Base-by-base conservation (phyloP, 2,113 vertebrate genomes). In the Castor canadensis region DNA sequence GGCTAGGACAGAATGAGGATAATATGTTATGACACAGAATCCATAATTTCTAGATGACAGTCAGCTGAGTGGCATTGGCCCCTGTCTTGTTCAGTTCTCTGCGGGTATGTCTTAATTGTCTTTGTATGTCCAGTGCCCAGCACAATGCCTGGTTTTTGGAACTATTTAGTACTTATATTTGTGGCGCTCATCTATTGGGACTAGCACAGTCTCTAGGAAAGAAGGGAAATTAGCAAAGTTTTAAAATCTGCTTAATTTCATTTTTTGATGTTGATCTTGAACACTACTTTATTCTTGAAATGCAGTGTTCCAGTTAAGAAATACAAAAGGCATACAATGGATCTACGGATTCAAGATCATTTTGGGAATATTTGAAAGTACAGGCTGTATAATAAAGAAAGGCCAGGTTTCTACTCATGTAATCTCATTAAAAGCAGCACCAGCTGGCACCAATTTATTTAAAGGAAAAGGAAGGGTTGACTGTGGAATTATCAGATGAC, bases 381-480 rank as follows among this genome's bases (percentile, higher is more conserved):
- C 10, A 54, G 9, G 56, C 19, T 28, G 17, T 64, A 3, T 35
- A 71, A 26, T 38, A 91, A 96, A 81, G 62, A 45, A 91, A 91
- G 62, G 4, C n/a, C n/a, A 45, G 26, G 3, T 52, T 87, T 95
- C 85, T 96, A 60, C n/a, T 73, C 26, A 85, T 45, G 67, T 84
- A 81, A 73, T 96, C 56, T 76, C 38, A 67, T 87, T 92, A 87
- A 93, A 96, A 94, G 54, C 69, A 83, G 22, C 32, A 96, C 40
- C 81, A 87, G 40, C 26, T 67, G 58, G 17, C 76, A 87, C 38
- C 15, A 24, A 66, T 80, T 88, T 95, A 94, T 58, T 93, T 86
- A 54, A 93, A 94, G 8, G 88, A 47, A 85, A 56, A 93, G 17
- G 45, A 77, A 73, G 3, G n/a, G 5, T 87, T 89, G 73, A 87